phyloP scores from a whole-genome alignment of 2,113 vertebrate species.

The Oryzias melastigma region DNA sequence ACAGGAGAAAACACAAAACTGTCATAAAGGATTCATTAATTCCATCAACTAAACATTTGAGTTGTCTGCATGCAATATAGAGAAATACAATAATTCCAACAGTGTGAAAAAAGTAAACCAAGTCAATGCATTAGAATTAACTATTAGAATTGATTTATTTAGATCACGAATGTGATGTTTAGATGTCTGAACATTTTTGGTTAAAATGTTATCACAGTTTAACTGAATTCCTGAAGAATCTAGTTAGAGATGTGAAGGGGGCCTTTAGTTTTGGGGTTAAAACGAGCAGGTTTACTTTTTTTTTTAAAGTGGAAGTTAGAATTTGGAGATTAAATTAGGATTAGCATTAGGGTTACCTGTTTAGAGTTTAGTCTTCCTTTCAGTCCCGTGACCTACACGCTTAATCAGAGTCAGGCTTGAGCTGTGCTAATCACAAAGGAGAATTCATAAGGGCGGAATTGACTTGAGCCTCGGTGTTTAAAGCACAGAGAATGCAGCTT shows the following conservation, averaged over 20 bases:
- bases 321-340: conserved; percentile 93
- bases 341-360: conserved; percentile 98
- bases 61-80: conserved; percentile 59
- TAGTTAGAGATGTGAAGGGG: conserved; percentile 93
- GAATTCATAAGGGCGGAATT: conserved; percentile 90
- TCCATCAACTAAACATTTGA: not conserved
- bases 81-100: conserved; percentile 62
- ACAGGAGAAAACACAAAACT: conserved; percentile 40
- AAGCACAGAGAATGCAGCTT: conserved; percentile 90
- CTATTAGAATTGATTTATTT: conserved; percentile 82
- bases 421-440: conserved; percentile 98
- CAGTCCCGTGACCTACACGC: conserved; percentile 94
- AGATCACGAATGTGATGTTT: conserved; percentile 82
- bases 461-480: conserved; percentile 90
- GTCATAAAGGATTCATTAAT: conserved; percentile 29
- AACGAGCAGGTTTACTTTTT: conserved; percentile 99
- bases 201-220: conserved; percentile 75
- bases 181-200: conserved; percentile 94
- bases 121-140: conserved; percentile 85
- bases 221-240: conserved; percentile 85
- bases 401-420: conserved; percentile 95
- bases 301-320: conserved; percentile 97
- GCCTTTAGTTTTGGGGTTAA: conserved; percentile 89
- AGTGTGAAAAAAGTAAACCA: conserved; percentile 99
- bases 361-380: conserved; percentile 99